A percentile compares a stretch with the other conserved stretches of the same genome.
These are phyloP conservation scores for Drosophila gaucha DNA, from an alignment of 2,888 invertebrate genomes.

Conservation along the genomic window DNA sequence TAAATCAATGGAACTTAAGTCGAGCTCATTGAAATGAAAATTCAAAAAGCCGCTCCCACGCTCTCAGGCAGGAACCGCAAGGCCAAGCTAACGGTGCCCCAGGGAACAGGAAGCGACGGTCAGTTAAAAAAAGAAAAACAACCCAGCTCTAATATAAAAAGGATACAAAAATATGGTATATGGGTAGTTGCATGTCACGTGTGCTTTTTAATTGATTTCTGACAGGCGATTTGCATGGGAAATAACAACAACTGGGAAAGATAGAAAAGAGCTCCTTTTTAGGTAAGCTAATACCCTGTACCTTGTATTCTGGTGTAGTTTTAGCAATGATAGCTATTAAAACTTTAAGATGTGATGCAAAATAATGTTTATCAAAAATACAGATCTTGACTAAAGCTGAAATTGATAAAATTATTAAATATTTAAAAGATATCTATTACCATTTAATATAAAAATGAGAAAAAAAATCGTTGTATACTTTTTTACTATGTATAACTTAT, in stretches of 20 bases:
- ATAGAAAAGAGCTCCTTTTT: not conserved
- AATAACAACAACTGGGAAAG: constrained; percentile 16
- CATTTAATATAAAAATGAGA: no score
- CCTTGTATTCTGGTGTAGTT: no score
- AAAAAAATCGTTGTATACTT: no score
- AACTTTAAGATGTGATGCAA: no score
- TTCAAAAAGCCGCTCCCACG: constrained; percentile 64
- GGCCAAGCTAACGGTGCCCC: constrained; percentile 59
- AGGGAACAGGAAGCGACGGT: constrained; percentile 62
- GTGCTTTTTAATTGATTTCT: constrained; percentile 71
- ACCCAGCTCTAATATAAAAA: constrained; percentile 23
- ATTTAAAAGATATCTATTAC: no score
- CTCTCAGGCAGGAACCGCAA: constrained; percentile 47
- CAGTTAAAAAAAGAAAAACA: constrained; percentile 33
- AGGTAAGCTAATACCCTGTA: not conserved
- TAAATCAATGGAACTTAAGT: constrained; percentile 69
- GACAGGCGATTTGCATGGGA: constrained; percentile 70
- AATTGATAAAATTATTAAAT: no score
- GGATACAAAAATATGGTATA: constrained; percentile 51
- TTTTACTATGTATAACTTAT: no score
- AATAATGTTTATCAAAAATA: no score
- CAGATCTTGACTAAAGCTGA: no score
- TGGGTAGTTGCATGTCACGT: constrained; percentile 66
- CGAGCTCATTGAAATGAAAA: constrained; percentile 33
- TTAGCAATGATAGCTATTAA: no score